Conservation (phyloP, 2,113 vertebrate species). For the Lutjanus erythropterus region DNA sequence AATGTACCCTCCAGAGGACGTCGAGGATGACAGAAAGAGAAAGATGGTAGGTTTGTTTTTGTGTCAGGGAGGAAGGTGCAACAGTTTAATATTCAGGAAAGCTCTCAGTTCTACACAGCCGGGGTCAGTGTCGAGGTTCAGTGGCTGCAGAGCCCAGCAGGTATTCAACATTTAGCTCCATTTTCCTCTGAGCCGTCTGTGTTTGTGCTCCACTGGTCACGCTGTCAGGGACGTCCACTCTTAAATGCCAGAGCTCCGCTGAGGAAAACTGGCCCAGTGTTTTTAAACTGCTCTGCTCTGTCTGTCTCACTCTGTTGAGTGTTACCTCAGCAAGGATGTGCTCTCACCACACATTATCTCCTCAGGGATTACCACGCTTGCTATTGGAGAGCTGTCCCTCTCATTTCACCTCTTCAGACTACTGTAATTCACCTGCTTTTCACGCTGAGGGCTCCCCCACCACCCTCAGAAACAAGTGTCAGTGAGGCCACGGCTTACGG, state of each 20-base stretch:
- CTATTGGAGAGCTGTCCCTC: constrained; percentile 47
- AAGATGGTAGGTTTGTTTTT: background rate
- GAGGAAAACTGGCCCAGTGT: background rate
- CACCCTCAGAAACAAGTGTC: constrained; percentile 37
- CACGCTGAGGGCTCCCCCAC: constrained; percentile 31
- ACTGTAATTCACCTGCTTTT: constrained; percentile 57
- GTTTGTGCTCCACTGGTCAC: constrained; percentile 58
- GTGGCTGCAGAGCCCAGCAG: constrained; percentile 46
- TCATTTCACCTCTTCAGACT: constrained; percentile 51
- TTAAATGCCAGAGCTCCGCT: constrained; percentile 48
- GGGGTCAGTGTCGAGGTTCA: constrained; percentile 57
- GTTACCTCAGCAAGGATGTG: constrained; percentile 20
- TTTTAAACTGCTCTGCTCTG: constrained; percentile 10
- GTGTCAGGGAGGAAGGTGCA: background rate
- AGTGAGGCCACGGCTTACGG: constrained; percentile 18
- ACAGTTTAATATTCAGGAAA: constrained; percentile 40
- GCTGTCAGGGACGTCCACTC: constrained; percentile 13
- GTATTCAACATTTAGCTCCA: constrained; percentile 62
- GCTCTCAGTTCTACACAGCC: constrained; percentile 11
- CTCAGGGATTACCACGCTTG: constrained; percentile 55
- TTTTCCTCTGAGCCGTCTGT: constrained; percentile 52
- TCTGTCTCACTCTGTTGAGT: background rate
- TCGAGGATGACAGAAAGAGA: background rate
- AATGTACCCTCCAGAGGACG: background rate
- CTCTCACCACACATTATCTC: constrained; percentile 61